These are phyloP conservation scores for Kradibia gibbosae DNA, from an alignment of 1,140 invertebrate genomes.

Conservation along the genomic window DNA sequence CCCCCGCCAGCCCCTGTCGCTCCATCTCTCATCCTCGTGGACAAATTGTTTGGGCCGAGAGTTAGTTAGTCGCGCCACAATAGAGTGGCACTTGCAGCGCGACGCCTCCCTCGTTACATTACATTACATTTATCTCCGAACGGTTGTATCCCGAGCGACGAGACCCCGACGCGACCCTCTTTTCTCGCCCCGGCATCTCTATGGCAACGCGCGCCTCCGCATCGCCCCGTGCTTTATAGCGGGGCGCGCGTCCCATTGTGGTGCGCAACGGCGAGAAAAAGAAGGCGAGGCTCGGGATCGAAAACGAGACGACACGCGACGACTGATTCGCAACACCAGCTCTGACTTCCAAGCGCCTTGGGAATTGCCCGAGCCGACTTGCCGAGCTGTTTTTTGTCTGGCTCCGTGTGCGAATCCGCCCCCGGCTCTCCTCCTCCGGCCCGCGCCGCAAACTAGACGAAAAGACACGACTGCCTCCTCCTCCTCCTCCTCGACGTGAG, in stretches of 20 bases:
- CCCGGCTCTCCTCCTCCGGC: neutral
- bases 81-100: constrained; percentile 67
- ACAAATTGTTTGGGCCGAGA: constrained; percentile 72
- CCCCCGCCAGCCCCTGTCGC: neutral
- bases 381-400: neutral
- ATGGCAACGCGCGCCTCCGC: constrained; percentile 61
- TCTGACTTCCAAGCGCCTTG: neutral
- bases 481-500: neutral
- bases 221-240: constrained; percentile 29
- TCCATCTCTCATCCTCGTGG: constrained; percentile 51
- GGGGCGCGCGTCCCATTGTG: neutral
- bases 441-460: constrained; percentile 23
- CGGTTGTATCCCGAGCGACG: constrained; percentile 56
- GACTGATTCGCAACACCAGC: constrained; percentile 37
- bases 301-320: constrained; percentile 48
- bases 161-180: constrained; percentile 53
- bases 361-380: neutral
- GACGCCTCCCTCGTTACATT: constrained; percentile 66
- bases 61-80: constrained; percentile 70
- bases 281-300: constrained; percentile 9
- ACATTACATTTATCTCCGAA: constrained; percentile 70
- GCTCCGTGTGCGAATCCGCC: neutral
- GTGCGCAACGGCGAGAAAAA: neutral
- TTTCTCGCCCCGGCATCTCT: constrained; percentile 58
- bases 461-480: constrained; percentile 20